Percentiles rank a stretch among this genome's conserved stretches.
Evolutionary conservation across 92 coral and sea anemone species (phyloP).

Genomic region (Phenganax subtilis): DNA sequence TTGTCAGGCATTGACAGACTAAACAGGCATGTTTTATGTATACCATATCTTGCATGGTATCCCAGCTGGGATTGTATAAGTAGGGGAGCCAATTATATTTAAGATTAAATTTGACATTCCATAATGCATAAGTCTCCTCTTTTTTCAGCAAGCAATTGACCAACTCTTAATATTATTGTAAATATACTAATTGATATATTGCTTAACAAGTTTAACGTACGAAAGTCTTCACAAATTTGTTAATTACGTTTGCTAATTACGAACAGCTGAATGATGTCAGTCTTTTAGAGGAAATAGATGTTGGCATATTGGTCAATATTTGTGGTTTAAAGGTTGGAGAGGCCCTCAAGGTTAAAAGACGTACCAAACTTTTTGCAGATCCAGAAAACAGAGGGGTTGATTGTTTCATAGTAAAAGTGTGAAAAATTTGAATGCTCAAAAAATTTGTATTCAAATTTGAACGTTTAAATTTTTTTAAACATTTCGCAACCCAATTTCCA

Average conservation of each 20-base stretch:
- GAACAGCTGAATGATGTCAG: background rate
- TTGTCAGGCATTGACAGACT: too few species aligned
- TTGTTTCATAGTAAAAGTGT: background rate
- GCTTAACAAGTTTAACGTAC: background rate
- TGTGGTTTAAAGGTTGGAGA: background rate
- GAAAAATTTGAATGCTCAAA: background rate
- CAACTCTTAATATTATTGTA: background rate
- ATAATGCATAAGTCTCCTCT: too few species aligned
- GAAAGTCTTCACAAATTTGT: background rate
- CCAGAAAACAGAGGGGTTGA: background rate
- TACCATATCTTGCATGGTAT: too few species aligned
- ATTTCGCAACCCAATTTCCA: too few species aligned
- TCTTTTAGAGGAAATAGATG: constrained; percentile 1
- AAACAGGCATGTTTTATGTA: too few species aligned
- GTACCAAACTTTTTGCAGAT: background rate
- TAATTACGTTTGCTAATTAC: background rate
- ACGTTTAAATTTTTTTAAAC: too few species aligned
- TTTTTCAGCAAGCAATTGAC: background rate
- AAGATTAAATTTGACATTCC: too few species aligned
- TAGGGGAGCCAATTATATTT: too few species aligned
- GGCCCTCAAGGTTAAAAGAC: background rate
- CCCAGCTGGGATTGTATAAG: too few species aligned
- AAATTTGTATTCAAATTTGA: too few species aligned
- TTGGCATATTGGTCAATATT: background rate
- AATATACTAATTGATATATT: background rate